Evolutionary conservation across 1,140 invertebrate genomes (phyloP), one percentile per base, ranked within the genome.

Genomic region (Hycleus phaleratus): DNA sequence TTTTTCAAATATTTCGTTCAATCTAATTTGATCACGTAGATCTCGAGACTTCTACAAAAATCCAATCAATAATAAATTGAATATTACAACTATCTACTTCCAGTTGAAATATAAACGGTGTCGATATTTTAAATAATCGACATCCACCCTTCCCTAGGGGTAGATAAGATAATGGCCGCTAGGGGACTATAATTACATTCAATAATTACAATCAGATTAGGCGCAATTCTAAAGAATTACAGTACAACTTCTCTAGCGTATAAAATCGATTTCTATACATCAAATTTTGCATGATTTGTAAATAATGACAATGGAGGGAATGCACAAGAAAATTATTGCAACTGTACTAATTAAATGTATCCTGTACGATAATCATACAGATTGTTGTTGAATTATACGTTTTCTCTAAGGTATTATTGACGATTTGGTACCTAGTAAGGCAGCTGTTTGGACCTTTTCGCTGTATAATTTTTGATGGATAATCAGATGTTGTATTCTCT

Each of bases 151-250:
- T 53, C 51, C 51, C 51, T 53, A 45, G 32, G 45, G 51, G 42
- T 46, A 45, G 42, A 53, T 53, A 53, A 53, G 51, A 44, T 44
- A 53, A 45, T 43, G 40, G 51, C 12, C 45, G 26, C 46, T 24
- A 24, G 38, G 51, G 51, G 51, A 53, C 51, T 53, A 53, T 53
- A 53, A 53, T 53, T 53, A 53, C 44, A 53, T 53, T 45, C 45
- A 53, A 53, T 53, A 53, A 53, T 53, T 24, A 45, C 39, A 26
- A 53, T 53, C 51, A 53, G 51, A 53, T 53, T 53, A 53, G 46
- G 51, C 43, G 39, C n/a, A 40, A 43, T 52, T 52, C 50, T 43
- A 52, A 18, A 18, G 18, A 18, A 18, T 18, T 18, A 18, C 18
- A 18, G 18, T 18, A 18, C 18, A 18, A 18, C 1, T 18, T 18